These are phyloP conservation scores for Thalassophryne amazonica DNA, from an alignment of 2,797 vertebrate genomes.

Conservation along the genomic window DNA sequence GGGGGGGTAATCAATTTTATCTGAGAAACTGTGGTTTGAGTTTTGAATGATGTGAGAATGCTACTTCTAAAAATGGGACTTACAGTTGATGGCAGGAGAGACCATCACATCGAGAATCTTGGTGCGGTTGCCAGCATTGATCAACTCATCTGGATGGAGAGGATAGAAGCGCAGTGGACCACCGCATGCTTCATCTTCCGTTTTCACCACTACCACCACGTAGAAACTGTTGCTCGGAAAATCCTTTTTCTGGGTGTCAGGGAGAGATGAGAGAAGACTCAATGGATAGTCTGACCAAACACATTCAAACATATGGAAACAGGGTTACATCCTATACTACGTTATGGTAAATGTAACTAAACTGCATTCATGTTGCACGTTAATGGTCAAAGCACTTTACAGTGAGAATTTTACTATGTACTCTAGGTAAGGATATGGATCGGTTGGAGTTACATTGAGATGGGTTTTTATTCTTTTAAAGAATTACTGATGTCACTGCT, in stretches of 20 bases:
- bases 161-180: slow-evolving; percentile 90
- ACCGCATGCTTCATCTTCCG: slow-evolving; percentile 92
- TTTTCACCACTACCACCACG: slow-evolving; percentile 96
- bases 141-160: slow-evolving; percentile 82
- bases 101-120: slow-evolving; percentile 89
- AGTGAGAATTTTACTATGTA: too few relatives aligned
- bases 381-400: too few relatives aligned
- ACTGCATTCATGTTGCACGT: too few relatives aligned
- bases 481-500: too few relatives aligned
- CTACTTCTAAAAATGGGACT: slow-evolving; percentile 54
- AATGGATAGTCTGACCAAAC: neutral
- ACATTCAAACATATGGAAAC: neutral
- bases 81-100: slow-evolving; percentile 87
- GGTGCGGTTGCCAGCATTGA: slow-evolving; percentile 89
- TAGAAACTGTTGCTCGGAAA: slow-evolving; percentile 96
- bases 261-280: neutral
- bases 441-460: too few relatives aligned
- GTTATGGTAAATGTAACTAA: too few relatives aligned
- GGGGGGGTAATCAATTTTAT: too few relatives aligned
- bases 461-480: too few relatives aligned
- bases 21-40: too few relatives aligned
- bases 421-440: too few relatives aligned
- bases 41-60: too few relatives aligned
- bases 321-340: too few relatives aligned
- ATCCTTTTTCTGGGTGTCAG: slow-evolving; percentile 85